These are phyloP conservation scores for Dascillus cervinus DNA, from an alignment of 2,888 invertebrate genomes.

Conservation along the genomic window DNA sequence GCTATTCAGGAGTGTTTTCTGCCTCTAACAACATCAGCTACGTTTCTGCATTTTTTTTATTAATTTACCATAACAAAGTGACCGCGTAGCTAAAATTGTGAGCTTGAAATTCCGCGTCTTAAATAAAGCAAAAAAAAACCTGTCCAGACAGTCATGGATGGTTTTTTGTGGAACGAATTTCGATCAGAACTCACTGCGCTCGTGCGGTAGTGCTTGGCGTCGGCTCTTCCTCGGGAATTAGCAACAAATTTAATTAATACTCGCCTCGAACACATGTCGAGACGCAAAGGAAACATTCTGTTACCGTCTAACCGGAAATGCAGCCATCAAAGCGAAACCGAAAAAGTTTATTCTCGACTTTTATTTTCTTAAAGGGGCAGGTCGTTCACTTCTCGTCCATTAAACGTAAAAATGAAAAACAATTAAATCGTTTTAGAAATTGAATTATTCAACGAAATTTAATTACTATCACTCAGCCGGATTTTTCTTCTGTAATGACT, in stretches of 20 bases:
- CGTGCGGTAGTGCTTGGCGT: too few relatives aligned
- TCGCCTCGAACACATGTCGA: constrained; percentile 8
- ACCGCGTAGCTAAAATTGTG: constrained; percentile 11
- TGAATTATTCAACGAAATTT: constrained; percentile 3
- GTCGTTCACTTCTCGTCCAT: constrained; percentile 20
- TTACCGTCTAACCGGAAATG: constrained; percentile 11
- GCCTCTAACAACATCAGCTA: too few relatives aligned
- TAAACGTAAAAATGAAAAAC: too few relatives aligned
- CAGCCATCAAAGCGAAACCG: constrained; percentile 17
- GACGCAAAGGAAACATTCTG: constrained; percentile 15
- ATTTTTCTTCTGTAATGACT: too few relatives aligned
- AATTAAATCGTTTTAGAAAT: constrained; percentile 2
- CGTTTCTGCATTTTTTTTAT: too few relatives aligned
- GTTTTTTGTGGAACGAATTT: constrained; percentile 3
- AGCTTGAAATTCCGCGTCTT: constrained; percentile 7
- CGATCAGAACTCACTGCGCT: constrained; percentile 6
- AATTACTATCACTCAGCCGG: too few relatives aligned
- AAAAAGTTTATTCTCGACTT: constrained; percentile 15
- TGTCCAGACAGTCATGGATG: constrained; percentile 24
- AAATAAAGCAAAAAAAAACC: too few relatives aligned
- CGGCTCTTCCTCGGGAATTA: too few relatives aligned
- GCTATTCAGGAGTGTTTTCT: constrained; percentile 10
- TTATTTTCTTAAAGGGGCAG: too few relatives aligned
- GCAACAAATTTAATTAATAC: too few relatives aligned
- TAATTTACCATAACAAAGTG: constrained; percentile 23